phyloP scores from a whole-genome alignment of 2,113 vertebrate genomes.

The Nicator chloris region DNA sequence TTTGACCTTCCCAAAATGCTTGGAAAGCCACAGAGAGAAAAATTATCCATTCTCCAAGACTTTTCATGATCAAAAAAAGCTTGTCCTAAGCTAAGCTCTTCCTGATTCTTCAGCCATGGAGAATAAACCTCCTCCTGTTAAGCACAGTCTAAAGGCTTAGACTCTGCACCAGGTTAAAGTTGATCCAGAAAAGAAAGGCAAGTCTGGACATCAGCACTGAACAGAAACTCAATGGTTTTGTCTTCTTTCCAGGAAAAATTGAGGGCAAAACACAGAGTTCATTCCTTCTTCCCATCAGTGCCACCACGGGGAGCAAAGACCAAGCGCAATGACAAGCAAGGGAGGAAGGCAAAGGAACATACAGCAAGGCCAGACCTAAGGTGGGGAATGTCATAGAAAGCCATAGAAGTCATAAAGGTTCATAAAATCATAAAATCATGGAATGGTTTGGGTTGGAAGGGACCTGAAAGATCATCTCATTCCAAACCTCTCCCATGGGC shows the following conservation, averaged over 20 bases:
- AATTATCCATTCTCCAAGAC: neutral
- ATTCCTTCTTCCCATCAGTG: neutral
- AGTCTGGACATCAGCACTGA: neutral
- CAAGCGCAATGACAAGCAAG: neutral
- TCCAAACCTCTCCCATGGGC: neutral
- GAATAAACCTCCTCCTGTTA: neutral
- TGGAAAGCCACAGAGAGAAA: neutral
- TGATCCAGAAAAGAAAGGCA: neutral
- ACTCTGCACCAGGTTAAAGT: neutral
- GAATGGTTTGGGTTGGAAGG: neutral
- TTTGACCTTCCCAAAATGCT: neutral
- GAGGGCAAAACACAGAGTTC: neutral
- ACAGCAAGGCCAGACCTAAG: neutral
- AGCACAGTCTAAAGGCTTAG: neutral
- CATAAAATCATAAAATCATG: neutral
- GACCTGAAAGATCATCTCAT: too few relatives aligned
- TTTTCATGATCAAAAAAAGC: neutral
- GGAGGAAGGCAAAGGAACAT: neutral
- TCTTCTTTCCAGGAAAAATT: neutral
- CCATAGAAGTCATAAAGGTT: neutral
- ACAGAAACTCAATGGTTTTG: neutral
- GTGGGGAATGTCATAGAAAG: neutral
- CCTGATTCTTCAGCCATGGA: neutral
- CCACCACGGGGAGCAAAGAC: accelerated
- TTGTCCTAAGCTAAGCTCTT: neutral